Evolutionary conservation across 2,888 invertebrate species (phyloP).

Genomic region (Erebia palarica): DNA sequence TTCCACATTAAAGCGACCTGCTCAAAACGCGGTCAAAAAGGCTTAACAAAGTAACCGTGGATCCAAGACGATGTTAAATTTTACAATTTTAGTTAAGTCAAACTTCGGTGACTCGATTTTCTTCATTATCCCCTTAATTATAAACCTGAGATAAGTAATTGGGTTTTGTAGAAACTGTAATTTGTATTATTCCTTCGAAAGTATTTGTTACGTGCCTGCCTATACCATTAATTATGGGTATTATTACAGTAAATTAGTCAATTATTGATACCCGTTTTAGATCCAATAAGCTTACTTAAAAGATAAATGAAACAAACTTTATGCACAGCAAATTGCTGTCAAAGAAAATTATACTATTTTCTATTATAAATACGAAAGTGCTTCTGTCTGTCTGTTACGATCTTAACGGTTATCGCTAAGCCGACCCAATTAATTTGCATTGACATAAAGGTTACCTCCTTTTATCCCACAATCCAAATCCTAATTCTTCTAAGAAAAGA

Average conservation of each 20-base stretch:
- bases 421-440: background rate
- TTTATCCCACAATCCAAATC: too few relatives aligned
- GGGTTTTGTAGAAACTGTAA: background rate
- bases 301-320: background rate
- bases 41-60: background rate
- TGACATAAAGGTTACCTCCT: too few relatives aligned
- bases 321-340: background rate
- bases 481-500: too few relatives aligned
- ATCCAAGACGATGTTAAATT: background rate
- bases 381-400: background rate
- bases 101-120: background rate
- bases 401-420: background rate
- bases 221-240: background rate
- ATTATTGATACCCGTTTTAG: background rate
- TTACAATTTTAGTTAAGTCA: conserved; percentile 1
- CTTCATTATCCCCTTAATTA: background rate
- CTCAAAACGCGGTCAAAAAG: conserved; percentile 11
- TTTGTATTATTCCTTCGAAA: background rate
- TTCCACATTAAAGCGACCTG: background rate
- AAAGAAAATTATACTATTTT: background rate
- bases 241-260: background rate
- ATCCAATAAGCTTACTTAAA: background rate
- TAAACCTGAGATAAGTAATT: background rate
- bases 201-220: background rate
- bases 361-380: background rate